Base-by-base conservation (phyloP, 2,888 invertebrate genomes). In the Ephialtes manifestator region DNA sequence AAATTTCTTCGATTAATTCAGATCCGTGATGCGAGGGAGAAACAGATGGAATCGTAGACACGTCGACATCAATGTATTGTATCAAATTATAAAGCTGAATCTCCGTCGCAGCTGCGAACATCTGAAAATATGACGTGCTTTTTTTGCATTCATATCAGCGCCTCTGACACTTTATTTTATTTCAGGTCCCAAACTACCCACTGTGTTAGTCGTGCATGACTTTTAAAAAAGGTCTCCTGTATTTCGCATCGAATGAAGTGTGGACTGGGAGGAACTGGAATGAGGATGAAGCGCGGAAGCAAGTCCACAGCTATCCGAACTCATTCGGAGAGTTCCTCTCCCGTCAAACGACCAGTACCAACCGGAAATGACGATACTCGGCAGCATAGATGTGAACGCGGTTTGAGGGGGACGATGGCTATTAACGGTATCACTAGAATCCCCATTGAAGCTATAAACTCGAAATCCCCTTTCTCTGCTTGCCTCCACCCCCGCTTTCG, bases 371-470 rank as follows among this genome's bases (percentile, higher is more conserved):
- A 75, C 85, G 83, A 83, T 83, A 72, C 74, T 75, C 67, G 65
- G 65, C 31, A 28, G 79, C 76, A 48, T 55, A 76, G 76, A 84
- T 55, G 31, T 15, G 72, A 48, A 72, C 68, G 84, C 58, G 68
- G 51, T 48, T 39, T 48, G 68, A 65, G 39, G 35, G 58, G 46
- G 24, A 60, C 60, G 58, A 46, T 46, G 77, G 70, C 75, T 85
- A 85, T 85, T 85, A 78, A 79, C 82, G 82, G 82, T 85, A 74
- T 80, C 82, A 75, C 77, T 82, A 43, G 85, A 85, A 85, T 70
- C 78, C 82, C 79, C 74, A 82, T 82, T 55, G 82, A 48, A 63
- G 72, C 77, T 74, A 84, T 81, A 81, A 84, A 81, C 81, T 72
- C 81, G 68, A 72, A 81, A 43, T 77, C 67, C 81, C 81, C 46